A percentile compares a stretch with the other conserved stretches of the same genome.
Evolutionary conservation across 2,888 invertebrate genomes (phyloP).

Genomic region (Octonoba sinensis): DNA sequence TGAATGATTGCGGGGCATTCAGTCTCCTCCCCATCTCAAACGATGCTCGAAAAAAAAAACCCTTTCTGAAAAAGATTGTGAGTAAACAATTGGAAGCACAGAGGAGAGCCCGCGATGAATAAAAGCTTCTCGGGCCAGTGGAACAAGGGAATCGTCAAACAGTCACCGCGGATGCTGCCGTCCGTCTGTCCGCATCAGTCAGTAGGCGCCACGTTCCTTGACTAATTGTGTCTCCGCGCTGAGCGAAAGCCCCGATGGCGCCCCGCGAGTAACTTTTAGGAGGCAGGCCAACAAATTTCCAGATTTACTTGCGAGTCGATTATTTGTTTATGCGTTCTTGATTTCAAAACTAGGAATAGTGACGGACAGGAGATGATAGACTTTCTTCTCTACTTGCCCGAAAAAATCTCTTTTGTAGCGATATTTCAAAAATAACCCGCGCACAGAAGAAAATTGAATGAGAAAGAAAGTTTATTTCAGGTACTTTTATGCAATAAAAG

Average conservation of each 20-base stretch:
- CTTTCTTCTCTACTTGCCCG: too few relatives aligned
- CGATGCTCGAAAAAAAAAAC: too few relatives aligned
- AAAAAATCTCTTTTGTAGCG: too few relatives aligned
- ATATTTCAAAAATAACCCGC: too few relatives aligned
- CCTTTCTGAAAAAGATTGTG: too few relatives aligned
- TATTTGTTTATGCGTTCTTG: constrained; percentile 9
- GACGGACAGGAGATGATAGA: too few relatives aligned
- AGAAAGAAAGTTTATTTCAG: too few relatives aligned
- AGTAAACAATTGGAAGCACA: not conserved
- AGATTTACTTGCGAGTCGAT: constrained; percentile 51
- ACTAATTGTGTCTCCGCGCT: constrained; percentile 53
- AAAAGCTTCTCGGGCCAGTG: not conserved
- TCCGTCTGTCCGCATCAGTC: constrained; percentile 54
- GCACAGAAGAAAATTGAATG: too few relatives aligned
- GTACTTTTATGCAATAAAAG: too few relatives aligned
- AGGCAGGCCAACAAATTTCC: constrained; percentile 54
- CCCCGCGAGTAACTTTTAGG: constrained; percentile 48
- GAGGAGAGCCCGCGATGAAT: constrained; percentile 4
- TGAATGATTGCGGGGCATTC: too few relatives aligned
- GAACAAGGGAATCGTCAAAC: constrained; percentile 16
- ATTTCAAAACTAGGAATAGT: too few relatives aligned
- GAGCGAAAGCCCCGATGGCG: constrained; percentile 43
- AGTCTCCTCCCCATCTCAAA: too few relatives aligned
- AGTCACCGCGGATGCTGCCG: constrained; percentile 8
- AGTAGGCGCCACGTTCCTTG: constrained; percentile 44